Evolutionary conservation across 2,113 vertebrate genomes (phyloP).

Genomic region (Python bivittatus): DNA sequence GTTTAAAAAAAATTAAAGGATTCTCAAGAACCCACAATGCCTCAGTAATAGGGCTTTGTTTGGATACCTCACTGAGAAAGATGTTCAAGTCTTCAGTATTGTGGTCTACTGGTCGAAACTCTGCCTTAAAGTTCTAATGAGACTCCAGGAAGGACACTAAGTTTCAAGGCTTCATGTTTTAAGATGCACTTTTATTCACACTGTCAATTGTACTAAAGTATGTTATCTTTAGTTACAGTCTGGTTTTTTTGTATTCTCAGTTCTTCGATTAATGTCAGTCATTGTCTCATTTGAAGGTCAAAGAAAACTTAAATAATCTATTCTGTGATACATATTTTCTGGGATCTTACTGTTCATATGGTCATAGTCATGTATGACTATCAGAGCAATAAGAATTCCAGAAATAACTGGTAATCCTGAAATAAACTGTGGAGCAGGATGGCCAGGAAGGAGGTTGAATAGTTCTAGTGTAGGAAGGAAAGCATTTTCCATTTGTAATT

Average conservation of each 20-base stretch:
- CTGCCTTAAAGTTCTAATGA: slow-evolving; percentile 77
- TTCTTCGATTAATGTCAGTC: slow-evolving; percentile 42
- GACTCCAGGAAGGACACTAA: slow-evolving; percentile 70
- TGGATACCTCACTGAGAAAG: slow-evolving; percentile 75
- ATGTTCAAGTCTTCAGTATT: slow-evolving; percentile 68
- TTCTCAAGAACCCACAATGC: slow-evolving; percentile 69
- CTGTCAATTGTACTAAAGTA: slow-evolving; percentile 74
- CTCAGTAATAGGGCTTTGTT: slow-evolving; percentile 70
- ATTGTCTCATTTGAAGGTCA: slow-evolving; percentile 15
- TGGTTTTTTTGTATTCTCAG: slow-evolving; percentile 59
- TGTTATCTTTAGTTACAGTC: slow-evolving; percentile 65
- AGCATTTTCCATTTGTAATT: background rate
- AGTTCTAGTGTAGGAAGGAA: background rate
- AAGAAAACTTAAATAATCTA: slow-evolving; percentile 36
- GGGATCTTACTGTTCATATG: slow-evolving; percentile 22
- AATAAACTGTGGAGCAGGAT: background rate
- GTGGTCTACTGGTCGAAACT: slow-evolving; percentile 70
- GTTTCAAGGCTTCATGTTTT: slow-evolving; percentile 71
- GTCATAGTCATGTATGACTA: slow-evolving; percentile 2
- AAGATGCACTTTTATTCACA: slow-evolving; percentile 66
- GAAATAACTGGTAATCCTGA: slow-evolving; percentile 5
- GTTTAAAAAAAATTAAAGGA: slow-evolving; percentile 75
- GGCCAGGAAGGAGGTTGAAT: background rate
- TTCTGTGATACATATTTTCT: slow-evolving; percentile 36
- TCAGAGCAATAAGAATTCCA: slow-evolving; percentile 49